These are phyloP conservation scores for Calyptomena viridis DNA, from an alignment of 2,113 vertebrate species.

Conservation along the genomic window DNA sequence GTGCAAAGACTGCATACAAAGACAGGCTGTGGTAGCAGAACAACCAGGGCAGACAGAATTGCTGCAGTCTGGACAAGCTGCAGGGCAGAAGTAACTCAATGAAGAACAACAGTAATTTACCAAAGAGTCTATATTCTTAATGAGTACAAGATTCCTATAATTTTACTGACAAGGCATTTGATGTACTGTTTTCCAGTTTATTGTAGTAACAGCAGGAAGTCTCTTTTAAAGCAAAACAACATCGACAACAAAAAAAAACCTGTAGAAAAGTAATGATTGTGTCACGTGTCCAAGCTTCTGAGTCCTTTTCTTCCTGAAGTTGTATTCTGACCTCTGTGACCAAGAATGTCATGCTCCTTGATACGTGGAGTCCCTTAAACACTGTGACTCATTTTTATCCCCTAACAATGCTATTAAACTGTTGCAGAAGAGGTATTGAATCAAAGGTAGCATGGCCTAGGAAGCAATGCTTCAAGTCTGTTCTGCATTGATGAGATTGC, in stretches of 20 bases:
- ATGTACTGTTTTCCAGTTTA: background rate
- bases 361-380: background rate
- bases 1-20: background rate
- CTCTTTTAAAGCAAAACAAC: background rate
- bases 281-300: background rate
- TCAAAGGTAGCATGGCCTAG: background rate
- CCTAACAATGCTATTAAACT: background rate
- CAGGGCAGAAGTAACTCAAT: background rate
- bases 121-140: conserved; percentile 23
- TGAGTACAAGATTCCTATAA: conserved; percentile 6
- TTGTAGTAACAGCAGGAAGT: conserved; percentile 10
- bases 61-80: background rate
- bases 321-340: background rate
- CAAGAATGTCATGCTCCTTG: background rate
- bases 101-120: conserved; percentile 52
- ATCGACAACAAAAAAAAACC: background rate
- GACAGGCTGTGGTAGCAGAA: background rate
- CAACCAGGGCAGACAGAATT: background rate
- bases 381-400: background rate
- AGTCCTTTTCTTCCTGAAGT: background rate
- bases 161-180: conserved; percentile 25
- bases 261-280: background rate
- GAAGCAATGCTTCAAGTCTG: background rate
- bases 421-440: background rate
- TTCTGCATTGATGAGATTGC: background rate